Base-by-base conservation (phyloP, 1,140 invertebrate species). In the Micrasema longulum region DNA sequence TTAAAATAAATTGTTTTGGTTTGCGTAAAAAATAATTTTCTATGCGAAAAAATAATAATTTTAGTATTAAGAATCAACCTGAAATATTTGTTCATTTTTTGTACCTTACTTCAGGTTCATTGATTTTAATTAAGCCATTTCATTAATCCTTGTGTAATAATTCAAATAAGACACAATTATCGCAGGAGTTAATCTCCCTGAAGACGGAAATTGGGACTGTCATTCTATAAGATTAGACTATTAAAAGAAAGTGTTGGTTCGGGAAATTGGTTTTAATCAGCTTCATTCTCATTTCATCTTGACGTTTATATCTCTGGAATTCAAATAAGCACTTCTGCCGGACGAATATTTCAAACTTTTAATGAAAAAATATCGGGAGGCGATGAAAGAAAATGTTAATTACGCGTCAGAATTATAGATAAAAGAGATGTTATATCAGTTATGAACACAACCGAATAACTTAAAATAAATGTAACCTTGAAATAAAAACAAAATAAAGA, bases 81-180 rank as follows among this genome's bases (percentile, higher is more conserved):
- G 7, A 31, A 31, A 31, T 7, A 2, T 31, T 31, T 31, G 26
- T 31, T 2, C 7, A 31, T 7, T 7, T 31, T 45, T 12, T 45
- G 2, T 45, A n/a, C 2, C 14, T 45, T 31, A 2, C 6, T 47
- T 3, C 52, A n/a, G 52, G 4, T 9, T 14, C 52, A 14, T 55
- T 12, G 23, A 31, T 6, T 14, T 55, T 55, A 55, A 47, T 31
- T 26, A 55, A 22, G 52, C 35, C 26, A 53, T n/a, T 16, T 7
- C 22, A 23, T 9, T 53, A 53, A 9, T 14, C 52, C 14, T 55
- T 12, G 26, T 35, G 52, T 22, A 62, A 68, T 68, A 68, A 68
- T 68, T 68, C 38, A 57, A 68, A 68, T 68, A 50, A 68, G 22
- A 55, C 53, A 55, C 52, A 68, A 68, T 68, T 57, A 68, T 57